phyloP scores from a whole-genome alignment of 1,140 invertebrate genomes.

The Cheumatopsyche charites region DNA sequence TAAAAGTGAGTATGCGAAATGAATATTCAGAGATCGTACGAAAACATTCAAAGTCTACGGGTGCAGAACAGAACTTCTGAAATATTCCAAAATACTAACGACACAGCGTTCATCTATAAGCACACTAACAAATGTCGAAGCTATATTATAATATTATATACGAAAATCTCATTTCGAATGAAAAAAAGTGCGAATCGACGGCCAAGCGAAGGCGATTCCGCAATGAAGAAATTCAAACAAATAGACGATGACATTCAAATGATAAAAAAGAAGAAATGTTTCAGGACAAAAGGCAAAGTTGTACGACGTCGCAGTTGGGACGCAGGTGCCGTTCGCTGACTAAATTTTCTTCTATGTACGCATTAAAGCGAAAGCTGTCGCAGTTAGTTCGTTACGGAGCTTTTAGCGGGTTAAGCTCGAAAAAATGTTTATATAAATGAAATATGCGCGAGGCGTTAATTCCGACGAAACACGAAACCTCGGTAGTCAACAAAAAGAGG shows the following conservation, averaged over 20 bases:
- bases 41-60: background rate
- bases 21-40: conserved; percentile 15
- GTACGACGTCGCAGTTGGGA: conserved; percentile 22
- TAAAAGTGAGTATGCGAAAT: conserved; percentile 25
- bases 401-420: conserved; percentile 28
- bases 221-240: background rate
- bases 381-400: conserved; percentile 33
- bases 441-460: no score
- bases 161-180: background rate
- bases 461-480: no score
- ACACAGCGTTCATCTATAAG: no score
- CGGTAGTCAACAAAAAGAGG: no score
- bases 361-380: conserved; percentile 32
- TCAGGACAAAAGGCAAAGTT: conserved; percentile 22
- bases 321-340: conserved; percentile 29
- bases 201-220: background rate
- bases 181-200: background rate
- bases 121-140: background rate
- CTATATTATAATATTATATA: background rate
- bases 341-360: conserved; percentile 34
- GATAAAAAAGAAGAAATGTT: conserved; percentile 9
- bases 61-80: background rate
- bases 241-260: background rate
- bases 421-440: no score
- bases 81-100: background rate